phyloP scores from a whole-genome alignment of 2,797 vertebrate species.

The Arnoldichthys spilopterus region DNA sequence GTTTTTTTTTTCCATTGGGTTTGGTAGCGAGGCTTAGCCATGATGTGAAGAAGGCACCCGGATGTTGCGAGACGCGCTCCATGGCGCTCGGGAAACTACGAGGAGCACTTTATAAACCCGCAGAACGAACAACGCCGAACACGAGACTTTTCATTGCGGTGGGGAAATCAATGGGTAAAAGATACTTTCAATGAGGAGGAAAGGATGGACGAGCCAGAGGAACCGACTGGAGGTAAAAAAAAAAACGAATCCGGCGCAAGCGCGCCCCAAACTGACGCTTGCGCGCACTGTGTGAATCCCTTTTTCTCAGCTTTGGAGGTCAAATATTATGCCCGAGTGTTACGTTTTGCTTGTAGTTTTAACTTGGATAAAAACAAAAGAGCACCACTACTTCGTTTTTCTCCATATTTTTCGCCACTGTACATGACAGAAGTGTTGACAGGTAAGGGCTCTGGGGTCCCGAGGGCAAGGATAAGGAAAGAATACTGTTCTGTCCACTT shows the following conservation, averaged over 20 bases:
- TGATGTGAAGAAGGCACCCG: conserved; percentile 74
- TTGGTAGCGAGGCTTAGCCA: not conserved
- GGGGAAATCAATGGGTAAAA: conserved; percentile 54
- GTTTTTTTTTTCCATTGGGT: conserved; percentile 1
- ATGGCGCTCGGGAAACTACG: conserved; percentile 70
- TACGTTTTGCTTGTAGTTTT: too few relatives aligned
- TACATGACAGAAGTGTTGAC: too few relatives aligned
- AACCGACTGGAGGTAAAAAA: conserved; percentile 79
- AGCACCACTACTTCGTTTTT: too few relatives aligned
- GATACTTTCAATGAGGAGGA: conserved; percentile 77
- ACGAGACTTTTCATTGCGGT: not conserved
- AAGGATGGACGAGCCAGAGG: conserved; percentile 80
- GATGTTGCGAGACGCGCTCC: conserved; percentile 84
- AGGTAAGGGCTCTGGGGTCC: too few relatives aligned
- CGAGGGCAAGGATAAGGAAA: too few relatives aligned
- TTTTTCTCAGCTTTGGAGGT: too few relatives aligned
- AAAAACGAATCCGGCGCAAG: not conserved
- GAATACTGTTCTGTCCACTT: too few relatives aligned
- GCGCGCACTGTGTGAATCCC: too few relatives aligned
- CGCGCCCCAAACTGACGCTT: too few relatives aligned
- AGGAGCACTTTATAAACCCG: conserved; percentile 27
- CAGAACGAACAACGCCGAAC: conserved; percentile 26
- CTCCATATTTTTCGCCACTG: too few relatives aligned
- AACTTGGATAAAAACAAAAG: too few relatives aligned
- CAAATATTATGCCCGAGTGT: too few relatives aligned